Evolutionary conservation across 1,140 invertebrate genomes (phyloP).

Genomic region (Papilio polytes): DNA sequence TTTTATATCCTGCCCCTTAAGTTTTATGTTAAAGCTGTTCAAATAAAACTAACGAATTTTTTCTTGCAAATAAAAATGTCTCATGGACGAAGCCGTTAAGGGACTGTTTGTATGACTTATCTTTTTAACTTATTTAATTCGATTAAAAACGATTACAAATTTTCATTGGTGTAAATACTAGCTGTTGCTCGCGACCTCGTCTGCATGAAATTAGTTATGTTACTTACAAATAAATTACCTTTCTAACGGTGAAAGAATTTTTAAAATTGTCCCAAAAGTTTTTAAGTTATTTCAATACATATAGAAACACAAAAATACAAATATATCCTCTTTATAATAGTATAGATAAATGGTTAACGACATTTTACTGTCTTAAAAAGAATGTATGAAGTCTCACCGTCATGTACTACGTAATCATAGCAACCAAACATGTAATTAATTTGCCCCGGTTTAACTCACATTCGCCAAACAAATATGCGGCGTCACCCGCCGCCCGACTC

Average conservation of each 20-base stretch:
- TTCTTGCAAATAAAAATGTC: background rate
- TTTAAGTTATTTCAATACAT: no score
- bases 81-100: background rate
- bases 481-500: slow-evolving; percentile 48
- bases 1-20: background rate
- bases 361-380: slow-evolving; percentile 52
- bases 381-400: slow-evolving; percentile 60
- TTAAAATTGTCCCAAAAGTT: no score
- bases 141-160: no score
- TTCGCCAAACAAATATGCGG: slow-evolving; percentile 64
- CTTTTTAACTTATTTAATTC: no score
- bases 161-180: no score
- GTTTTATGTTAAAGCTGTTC: background rate
- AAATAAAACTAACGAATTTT: background rate
- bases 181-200: no score
- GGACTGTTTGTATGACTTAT: no score
- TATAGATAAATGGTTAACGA: background rate
- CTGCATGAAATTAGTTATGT: no score
- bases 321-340: no score
- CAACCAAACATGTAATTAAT: slow-evolving; percentile 73
- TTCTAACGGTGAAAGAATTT: no score
- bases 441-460: slow-evolving; percentile 63
- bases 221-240: no score
- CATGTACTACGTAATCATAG: slow-evolving; percentile 66
- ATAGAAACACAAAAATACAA: no score